Base-by-base conservation (phyloP, 2,797 vertebrate species). In the Gorsachius magnificus region DNA sequence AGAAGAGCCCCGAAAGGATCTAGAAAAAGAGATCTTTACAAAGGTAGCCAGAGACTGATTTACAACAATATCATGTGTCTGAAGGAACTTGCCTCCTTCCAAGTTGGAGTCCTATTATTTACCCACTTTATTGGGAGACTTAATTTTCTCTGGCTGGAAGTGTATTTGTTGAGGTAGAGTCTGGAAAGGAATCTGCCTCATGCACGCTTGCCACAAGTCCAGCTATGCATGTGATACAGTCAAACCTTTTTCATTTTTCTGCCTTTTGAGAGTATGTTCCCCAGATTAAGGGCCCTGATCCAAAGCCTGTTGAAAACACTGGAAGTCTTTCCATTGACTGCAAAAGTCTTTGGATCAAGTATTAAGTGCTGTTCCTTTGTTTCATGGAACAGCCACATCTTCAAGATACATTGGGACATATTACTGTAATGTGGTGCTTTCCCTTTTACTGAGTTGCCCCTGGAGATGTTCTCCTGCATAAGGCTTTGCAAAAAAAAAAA, bases 141-240 rank as follows among this genome's bases (percentile, higher is more conserved):
- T 95, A 51, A 93, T 89, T 97, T 96, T 94, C 72, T 93, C 90
- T 95, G 82, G 76, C 71, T 92, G n/a, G 60, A 92, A 86, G 20
- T 24, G 29, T 91, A 82, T 96, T 94, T 97, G 70, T 96, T 96
- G 93, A 93, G 89, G 91, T 94, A 83, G 92, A 94, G 22, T 89
- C 87, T 96, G 92, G 92, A 94, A 82, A 74, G 79, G 83, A 92
- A 79, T 93, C 65, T 93, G 45, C 85, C 60, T 92, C 72, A 75
- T 90, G 57, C 89, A 72, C 87, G 26, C 46, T 92, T 95, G 57
- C 78, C 65, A 57, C 83, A 80, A 81, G 80, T 91, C 89, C 92
- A 94, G 75, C 87, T 83, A 70, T 93, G 74, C n/a, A 70, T 91
- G 88, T 76, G 89, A 94, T 91, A 77, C 26, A 74, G 50, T 60